A percentile compares a stretch with the other conserved stretches of the same genome.
Evolutionary conservation across 2,113 vertebrate species (phyloP).

Genomic region (Psilopsiagon aurifrons): DNA sequence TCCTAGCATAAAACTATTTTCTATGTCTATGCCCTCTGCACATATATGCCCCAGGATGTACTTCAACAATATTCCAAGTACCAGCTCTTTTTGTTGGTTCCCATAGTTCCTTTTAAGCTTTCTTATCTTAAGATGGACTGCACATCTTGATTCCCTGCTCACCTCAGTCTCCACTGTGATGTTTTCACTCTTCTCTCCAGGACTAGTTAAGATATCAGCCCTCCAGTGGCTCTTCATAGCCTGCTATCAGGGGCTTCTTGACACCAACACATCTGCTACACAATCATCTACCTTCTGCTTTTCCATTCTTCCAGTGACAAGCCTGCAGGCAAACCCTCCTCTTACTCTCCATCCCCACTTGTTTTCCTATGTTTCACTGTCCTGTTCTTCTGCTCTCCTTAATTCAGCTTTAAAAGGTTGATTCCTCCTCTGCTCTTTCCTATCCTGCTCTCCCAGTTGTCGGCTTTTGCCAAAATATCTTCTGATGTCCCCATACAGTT

Average conservation of each 20-base stretch:
- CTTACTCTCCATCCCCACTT: neutral
- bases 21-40: neutral
- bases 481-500: neutral
- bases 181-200: neutral
- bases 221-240: neutral
- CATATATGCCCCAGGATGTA: neutral
- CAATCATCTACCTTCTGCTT: neutral
- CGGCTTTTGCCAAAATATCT: neutral
- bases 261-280: fast-evolving
- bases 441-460: neutral
- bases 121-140: neutral
- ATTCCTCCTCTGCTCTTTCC: neutral
- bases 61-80: neutral
- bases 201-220: neutral
- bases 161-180: neutral
- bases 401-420: neutral
- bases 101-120: neutral
- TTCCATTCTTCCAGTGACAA: neutral
- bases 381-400: neutral
- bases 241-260: neutral
- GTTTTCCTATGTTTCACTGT: neutral
- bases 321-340: neutral
- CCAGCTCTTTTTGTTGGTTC: neutral
- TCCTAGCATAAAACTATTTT: neutral
- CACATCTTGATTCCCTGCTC: neutral